These are phyloP conservation scores for Rhogogaster chlorosoma DNA, from an alignment of 2,888 invertebrate genomes.

Conservation along the genomic window DNA sequence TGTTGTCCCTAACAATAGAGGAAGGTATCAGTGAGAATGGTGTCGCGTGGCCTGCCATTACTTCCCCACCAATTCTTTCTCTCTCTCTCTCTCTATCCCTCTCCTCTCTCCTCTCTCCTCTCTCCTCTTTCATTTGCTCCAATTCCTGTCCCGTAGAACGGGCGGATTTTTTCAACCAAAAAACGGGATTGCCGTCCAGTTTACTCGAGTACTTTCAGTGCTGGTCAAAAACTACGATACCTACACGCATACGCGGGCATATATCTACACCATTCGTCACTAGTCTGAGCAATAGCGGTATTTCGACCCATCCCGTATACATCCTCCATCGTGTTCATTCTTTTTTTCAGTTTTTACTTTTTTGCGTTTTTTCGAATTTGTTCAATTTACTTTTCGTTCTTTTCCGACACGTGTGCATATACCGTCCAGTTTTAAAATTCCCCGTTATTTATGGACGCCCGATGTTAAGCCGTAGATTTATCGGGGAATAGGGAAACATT, in stretches of 20 bases:
- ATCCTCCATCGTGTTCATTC: neutral
- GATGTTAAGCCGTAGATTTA: slow-evolving; percentile 4
- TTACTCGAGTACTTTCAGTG: neutral
- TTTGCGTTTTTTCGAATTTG: neutral
- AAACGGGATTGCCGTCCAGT: neutral
- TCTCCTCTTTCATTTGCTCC: slow-evolving; percentile 34
- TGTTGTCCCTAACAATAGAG: slow-evolving; percentile 32
- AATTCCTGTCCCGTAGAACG: neutral
- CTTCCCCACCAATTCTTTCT: neutral
- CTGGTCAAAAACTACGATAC: neutral
- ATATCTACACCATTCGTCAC: neutral
- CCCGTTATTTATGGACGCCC: neutral
- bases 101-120: neutral
- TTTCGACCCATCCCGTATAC: neutral
- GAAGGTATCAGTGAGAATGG: slow-evolving; percentile 15
- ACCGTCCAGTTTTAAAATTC: neutral
- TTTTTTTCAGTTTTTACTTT: neutral
- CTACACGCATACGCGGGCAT: neutral
- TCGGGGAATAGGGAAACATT: neutral
- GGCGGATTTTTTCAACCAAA: neutral
- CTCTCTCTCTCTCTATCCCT: neutral
- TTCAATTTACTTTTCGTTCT: neutral
- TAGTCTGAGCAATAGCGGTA: neutral
- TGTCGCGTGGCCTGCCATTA: slow-evolving; percentile 45
- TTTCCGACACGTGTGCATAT: neutral